Conservation (phyloP, 2,113 vertebrate species). For the Poecilia latipinna region DNA sequence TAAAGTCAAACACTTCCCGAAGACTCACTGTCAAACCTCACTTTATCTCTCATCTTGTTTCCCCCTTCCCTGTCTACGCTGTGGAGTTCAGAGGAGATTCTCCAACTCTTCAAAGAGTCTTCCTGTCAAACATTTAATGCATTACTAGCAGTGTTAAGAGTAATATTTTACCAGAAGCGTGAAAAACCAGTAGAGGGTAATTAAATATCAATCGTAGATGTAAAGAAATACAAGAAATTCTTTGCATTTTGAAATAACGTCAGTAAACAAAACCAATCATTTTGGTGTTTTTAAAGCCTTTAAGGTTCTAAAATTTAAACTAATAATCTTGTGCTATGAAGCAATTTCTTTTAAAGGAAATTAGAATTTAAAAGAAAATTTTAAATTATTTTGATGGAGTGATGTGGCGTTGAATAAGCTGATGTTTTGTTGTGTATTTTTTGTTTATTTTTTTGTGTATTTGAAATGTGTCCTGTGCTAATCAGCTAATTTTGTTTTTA, state of each 20-base stretch:
- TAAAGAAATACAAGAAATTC: constrained; percentile 8
- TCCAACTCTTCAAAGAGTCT: background rate
- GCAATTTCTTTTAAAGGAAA: too few relatives aligned
- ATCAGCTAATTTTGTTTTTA: too few relatives aligned
- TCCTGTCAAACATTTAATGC: constrained; percentile 14
- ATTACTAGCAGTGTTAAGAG: constrained; percentile 22
- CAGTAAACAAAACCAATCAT: background rate
- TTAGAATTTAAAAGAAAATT: too few relatives aligned
- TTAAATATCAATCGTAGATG: constrained; percentile 26
- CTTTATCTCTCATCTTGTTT: constrained; percentile 1
- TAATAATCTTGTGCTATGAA: background rate
- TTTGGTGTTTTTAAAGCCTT: constrained; percentile 1
- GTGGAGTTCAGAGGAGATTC: constrained; percentile 12
- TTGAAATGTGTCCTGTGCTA: too few relatives aligned
- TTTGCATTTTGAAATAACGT: background rate
- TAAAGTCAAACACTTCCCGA: constrained; percentile 58
- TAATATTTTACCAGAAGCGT: background rate
- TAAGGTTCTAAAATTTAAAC: background rate
- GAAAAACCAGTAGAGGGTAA: background rate
- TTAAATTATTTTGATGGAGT: too few relatives aligned
- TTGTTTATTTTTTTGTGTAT: too few relatives aligned
- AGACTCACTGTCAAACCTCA: constrained; percentile 51
- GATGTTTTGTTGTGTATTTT: too few relatives aligned
- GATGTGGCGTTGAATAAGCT: too few relatives aligned
- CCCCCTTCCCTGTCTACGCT: constrained; percentile 1